phyloP scores from a whole-genome alignment of 1,140 invertebrate genomes.

The Popillia japonica region DNA sequence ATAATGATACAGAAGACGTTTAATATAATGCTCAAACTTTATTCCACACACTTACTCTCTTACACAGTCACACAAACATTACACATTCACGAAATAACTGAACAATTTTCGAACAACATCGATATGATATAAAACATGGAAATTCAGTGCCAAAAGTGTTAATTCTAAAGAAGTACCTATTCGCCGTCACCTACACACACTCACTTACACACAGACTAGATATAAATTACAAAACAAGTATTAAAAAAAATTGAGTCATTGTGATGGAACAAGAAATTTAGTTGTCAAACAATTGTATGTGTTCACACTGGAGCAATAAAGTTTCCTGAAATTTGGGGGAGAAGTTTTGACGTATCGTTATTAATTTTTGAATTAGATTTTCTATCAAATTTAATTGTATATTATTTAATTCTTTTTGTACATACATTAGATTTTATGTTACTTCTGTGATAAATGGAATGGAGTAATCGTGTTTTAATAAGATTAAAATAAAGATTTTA shows the following conservation, averaged over 20 bases:
- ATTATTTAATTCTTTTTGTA: conserved; percentile 30
- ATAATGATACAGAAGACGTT: neutral
- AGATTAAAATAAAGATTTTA: conserved; percentile 18
- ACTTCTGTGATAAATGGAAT: conserved; percentile 34
- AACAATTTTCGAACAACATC: conserved; percentile 18
- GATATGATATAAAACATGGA: neutral
- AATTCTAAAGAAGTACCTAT: neutral
- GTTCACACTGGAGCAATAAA: neutral
- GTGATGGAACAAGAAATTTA: neutral
- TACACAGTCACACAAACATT: no score
- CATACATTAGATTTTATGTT: conserved; percentile 21
- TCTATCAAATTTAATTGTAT: conserved; percentile 25
- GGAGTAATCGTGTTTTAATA: conserved; percentile 16
- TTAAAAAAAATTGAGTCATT: neutral
- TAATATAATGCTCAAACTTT: neutral
- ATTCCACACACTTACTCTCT: no score
- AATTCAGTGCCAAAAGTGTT: neutral
- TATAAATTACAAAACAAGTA: no score
- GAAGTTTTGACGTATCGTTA: neutral
- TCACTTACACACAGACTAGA: no score
- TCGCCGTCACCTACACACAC: no score
- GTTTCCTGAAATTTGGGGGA: neutral
- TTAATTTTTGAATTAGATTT: neutral
- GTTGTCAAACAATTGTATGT: neutral
- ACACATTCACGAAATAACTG: neutral